Evolutionary conservation across 2,888 invertebrate species (phyloP).

Genomic region (Eupithecia vulgata): DNA sequence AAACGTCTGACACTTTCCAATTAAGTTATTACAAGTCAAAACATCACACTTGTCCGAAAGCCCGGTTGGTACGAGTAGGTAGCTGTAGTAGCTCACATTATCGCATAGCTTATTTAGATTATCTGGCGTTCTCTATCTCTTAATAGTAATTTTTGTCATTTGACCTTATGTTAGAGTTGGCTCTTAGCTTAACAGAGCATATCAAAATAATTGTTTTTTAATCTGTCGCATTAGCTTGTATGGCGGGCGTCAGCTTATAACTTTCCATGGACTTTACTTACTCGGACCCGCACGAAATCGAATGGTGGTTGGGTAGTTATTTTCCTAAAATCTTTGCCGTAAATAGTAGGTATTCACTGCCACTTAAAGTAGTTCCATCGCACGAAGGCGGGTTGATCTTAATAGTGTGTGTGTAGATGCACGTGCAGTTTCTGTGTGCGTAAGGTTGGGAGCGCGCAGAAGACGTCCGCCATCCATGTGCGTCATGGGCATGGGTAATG

Average conservation of each 20-base stretch:
- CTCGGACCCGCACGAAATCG: neutral
- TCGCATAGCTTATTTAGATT: constrained; percentile 3
- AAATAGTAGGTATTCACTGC: no score
- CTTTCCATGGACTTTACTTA: neutral
- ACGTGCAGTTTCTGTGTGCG: no score
- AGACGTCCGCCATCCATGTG: no score
- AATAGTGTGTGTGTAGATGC: no score
- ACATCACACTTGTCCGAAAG: constrained; percentile 36
- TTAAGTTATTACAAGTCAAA: constrained; percentile 33
- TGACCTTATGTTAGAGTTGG: neutral
- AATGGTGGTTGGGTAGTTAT: neutral
- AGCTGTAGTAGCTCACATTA: neutral
- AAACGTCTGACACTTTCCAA: constrained; percentile 28
- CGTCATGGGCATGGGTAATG: no score
- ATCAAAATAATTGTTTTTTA: neutral
- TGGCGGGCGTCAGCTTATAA: neutral
- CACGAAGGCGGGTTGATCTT: no score
- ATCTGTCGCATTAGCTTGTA: neutral
- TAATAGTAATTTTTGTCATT: neutral
- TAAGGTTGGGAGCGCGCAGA: no score
- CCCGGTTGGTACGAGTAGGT: constrained; percentile 9
- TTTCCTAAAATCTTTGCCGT: neutral
- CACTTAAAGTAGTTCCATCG: no score
- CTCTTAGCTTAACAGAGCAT: neutral
- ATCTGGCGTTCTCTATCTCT: neutral